Base-by-base conservation (phyloP, 2,888 invertebrate species). In the Andrena minutula region DNA sequence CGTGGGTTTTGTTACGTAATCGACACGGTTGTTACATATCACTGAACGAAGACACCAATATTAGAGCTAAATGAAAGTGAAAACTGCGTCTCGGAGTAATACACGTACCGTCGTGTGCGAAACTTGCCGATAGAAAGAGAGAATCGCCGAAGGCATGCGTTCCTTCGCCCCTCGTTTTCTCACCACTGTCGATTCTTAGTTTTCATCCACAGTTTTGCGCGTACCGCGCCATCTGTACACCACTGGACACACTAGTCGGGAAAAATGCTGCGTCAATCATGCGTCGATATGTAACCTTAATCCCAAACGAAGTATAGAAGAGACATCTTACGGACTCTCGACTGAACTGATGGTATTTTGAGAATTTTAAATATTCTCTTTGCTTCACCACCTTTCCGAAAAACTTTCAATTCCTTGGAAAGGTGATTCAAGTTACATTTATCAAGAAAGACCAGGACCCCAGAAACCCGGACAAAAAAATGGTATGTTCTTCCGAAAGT, bases 91-190 rank as follows among this genome's bases (percentile, higher is more conserved):
- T 0, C 0, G 8, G 26, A 51, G n/a, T 23, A 26, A 30, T 2
- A 35, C 47, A 89, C 90, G 75, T 84, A 91, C 91, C 90, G 88
- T 87, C 75, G 72, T 79, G 72, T 80, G 81, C 78, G 81, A 87
- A 88, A 89, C 78, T 83, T 80, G 85, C 83, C 85, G 88, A 80
- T 64, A 86, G 87, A 90, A 91, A 49, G 85, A 87, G 85, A 85
- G 60, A 49, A 70, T 83, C 60, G 41, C 30, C 28, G 60, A 63
- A 68, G 26, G 47, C 51, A 5, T 66, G 58, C 75, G 68, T 69
- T 72, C 53, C 60, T 65, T 47, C 65, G n/a, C 23, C 16, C 49
- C 12, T 12, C 20, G 64, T 68, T 69, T 64, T 23, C 23, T 64
- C 65, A 64, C 51, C 76, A 68, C 73, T 76, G 53, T 30, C 61